A percentile compares a stretch with the other conserved stretches of the same genome.
These are phyloP conservation scores for Atherinosoma microstoma DNA, from an alignment of 2,797 vertebrate genomes.

Conservation along the genomic window DNA sequence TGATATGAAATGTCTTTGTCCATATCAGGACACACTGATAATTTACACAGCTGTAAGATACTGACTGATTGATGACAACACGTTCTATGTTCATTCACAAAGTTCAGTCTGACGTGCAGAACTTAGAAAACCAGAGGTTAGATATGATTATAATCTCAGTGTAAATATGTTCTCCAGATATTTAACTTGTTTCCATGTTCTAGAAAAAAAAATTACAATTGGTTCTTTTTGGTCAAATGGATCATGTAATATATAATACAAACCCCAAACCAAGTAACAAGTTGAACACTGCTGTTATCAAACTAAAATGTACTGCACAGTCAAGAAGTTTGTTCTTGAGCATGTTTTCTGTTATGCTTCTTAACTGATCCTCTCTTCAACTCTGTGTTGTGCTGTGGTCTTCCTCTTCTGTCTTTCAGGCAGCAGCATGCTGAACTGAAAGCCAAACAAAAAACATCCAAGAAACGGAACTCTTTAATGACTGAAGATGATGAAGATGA, in stretches of 20 bases:
- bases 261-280: not conserved
- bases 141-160: not conserved
- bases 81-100: not conserved
- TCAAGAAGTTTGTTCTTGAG: not conserved
- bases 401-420: slow-evolving; percentile 36
- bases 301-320: not conserved
- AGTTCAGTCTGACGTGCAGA: not conserved
- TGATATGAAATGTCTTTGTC: not conserved
- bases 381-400: not conserved
- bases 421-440: slow-evolving; percentile 63
- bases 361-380: not conserved
- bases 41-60: not conserved
- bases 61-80: not conserved
- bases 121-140: not conserved
- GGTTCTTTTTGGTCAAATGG: not conserved
- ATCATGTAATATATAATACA: not conserved
- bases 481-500: slow-evolving; percentile 54
- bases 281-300: not conserved
- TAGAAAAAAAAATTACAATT: not conserved
- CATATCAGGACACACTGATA: not conserved
- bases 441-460: slow-evolving; percentile 15
- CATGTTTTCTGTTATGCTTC: not conserved
- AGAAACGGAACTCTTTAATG: not conserved
- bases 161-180: not conserved
- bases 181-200: not conserved